These are phyloP conservation scores for Callyntrura sp. DNA, from an alignment of 2,888 invertebrate species.

Conservation along the genomic window DNA sequence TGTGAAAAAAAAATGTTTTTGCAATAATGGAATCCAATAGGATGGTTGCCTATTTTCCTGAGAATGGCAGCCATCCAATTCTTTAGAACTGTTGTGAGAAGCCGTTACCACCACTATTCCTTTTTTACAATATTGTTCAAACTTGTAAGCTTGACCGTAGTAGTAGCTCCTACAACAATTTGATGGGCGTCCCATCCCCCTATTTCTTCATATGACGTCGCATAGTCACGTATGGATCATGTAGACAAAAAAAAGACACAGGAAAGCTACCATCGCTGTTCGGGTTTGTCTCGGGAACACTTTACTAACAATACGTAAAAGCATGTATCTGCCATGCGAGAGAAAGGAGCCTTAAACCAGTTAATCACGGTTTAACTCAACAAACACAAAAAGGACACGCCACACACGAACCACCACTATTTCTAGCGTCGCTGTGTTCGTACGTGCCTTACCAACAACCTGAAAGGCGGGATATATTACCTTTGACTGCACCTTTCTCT, in stretches of 20 bases:
- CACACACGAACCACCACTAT: constrained; percentile 43
- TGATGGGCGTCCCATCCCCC: constrained; percentile 50
- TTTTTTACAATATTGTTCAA: constrained; percentile 66
- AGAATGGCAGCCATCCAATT: constrained; percentile 76
- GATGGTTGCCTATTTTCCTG: constrained; percentile 70
- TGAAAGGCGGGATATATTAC: constrained; percentile 12
- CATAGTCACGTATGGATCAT: constrained; percentile 32
- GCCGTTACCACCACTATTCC: constrained; percentile 54
- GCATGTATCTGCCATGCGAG: constrained; percentile 21
- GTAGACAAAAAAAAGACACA: not conserved
- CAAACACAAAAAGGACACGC: constrained; percentile 66
- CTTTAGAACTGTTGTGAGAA: constrained; percentile 71
- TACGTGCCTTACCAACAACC: constrained; percentile 50
- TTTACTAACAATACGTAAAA: not conserved
- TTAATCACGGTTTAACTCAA: constrained; percentile 74
- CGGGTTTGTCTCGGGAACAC: not conserved
- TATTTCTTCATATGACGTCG: not conserved
- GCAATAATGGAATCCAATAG: constrained; percentile 73
- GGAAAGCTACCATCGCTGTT: not conserved
- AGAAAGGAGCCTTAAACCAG: constrained; percentile 58
- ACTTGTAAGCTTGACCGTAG: constrained; percentile 61
- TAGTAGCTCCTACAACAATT: constrained; percentile 43
- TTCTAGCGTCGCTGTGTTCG: constrained; percentile 30
- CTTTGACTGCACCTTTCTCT: constrained; percentile 20
- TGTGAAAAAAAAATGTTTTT: constrained; percentile 59